Evolutionary conservation across 2,888 invertebrate species (phyloP), one percentile per base, ranked within the genome.

Genomic region (Conistra vaccinii): DNA sequence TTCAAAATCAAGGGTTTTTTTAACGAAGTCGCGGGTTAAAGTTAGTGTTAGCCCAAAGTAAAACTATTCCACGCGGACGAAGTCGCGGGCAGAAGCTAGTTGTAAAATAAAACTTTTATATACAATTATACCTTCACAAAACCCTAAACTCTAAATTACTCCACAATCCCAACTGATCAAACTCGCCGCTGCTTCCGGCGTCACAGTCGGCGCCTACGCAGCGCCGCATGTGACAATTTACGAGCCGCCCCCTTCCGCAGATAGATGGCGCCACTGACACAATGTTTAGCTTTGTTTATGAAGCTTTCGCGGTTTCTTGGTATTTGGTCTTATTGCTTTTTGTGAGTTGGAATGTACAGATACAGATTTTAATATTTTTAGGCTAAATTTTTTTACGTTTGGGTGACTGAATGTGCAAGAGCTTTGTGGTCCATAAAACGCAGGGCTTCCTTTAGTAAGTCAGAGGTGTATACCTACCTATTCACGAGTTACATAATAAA

Each of bases 211-310:
- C 85, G 86, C 79, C 68, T 76, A 69, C 79, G 82, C 83, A 83
- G 53, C 70, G 74, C 79, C 81, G 83, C 63, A 73, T 69, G 85
- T 80, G 87, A 85, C 84, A 87, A 84, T 87, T 88, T 88, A 85
- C 83, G 88, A 83, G 71, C 85, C 89, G 90, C 90, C 91, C 89
- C 82, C 87, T 88, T 89, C 90, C 90, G 88, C 78, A 73, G 78
- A 83, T 85, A 88, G 88, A 87, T 89, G 89, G 90, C 90, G 90
- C 89, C 89, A 86, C 53, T 42, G 66, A 57, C 66, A 89, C 89
- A 89, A 85, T 88, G 89, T 90, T 77, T 29, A 66, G 63, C 63
- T 73, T 74, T 75, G 51, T 76, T 32, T 75, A 12, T 69, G 45
- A 55, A 72, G 57, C 66, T 84, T 72, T 75, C 23, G 57, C 39